Evolutionary conservation across 2,113 vertebrate species (phyloP).

Genomic region (Prunella himalayana): DNA sequence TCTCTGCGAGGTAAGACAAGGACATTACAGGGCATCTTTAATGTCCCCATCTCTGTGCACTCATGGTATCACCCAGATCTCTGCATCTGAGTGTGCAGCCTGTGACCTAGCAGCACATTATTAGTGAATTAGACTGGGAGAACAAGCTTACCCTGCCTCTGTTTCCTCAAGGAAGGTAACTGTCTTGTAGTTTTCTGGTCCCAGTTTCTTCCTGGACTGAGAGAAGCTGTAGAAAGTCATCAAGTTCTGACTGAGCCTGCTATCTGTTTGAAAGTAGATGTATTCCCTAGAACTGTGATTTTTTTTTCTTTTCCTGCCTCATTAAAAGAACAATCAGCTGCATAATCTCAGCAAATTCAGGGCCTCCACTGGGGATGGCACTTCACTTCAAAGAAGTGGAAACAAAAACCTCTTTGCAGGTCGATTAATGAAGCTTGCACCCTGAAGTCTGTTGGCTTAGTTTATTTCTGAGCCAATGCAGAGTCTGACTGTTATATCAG

Average conservation of each 20-base stretch:
- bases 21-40: background rate
- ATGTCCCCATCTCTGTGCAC: background rate
- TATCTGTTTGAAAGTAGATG: background rate
- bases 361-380: background rate
- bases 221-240: background rate
- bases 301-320: background rate
- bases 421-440: background rate
- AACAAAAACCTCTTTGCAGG: slow-evolving; percentile 1
- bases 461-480: background rate
- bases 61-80: background rate
- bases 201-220: background rate
- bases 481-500: background rate
- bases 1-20: slow-evolving; percentile 88
- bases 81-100: background rate
- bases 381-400: background rate
- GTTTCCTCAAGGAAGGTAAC: background rate
- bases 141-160: background rate
- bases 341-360: background rate
- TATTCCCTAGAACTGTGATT: background rate
- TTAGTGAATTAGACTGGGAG: background rate
- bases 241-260: background rate
- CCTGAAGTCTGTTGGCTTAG: background rate
- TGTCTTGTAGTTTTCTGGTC: background rate
- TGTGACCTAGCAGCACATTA: background rate
- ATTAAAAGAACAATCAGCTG: background rate